Evolutionary conservation across 2,797 vertebrate species (phyloP).

Genomic region (Emys orbicularis): DNA sequence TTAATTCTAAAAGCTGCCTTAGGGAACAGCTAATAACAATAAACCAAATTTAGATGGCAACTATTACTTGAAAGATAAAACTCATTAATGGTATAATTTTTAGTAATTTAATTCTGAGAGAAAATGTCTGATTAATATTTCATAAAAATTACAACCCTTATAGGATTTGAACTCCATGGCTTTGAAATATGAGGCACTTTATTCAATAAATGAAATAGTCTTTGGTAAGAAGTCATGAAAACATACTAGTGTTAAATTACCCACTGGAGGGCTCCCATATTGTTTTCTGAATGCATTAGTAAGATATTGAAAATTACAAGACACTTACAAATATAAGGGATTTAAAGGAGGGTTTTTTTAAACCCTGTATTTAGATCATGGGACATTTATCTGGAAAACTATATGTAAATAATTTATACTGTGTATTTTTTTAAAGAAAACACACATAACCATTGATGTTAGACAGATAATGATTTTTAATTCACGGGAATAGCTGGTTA

Average conservation of each 20-base stretch:
- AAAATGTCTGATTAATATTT: conserved; percentile 21
- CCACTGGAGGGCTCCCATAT: neutral
- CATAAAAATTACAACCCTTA: neutral
- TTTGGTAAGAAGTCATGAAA: neutral
- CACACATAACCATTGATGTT: neutral
- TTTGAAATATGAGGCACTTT: neutral
- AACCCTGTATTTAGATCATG: neutral
- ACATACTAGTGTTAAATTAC: neutral
- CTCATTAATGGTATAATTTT: neutral
- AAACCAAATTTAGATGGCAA: neutral
- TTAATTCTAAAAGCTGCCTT: neutral
- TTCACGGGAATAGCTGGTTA: neutral
- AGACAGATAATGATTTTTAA: neutral
- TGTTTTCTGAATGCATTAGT: neutral
- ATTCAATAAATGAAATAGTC: conserved; percentile 9
- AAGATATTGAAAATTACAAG: neutral
- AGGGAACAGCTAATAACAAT: neutral
- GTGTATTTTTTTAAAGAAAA: neutral
- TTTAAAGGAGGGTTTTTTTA: neutral
- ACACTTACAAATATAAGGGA: neutral
- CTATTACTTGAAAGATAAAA: conserved; percentile 11
- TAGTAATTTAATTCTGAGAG: neutral
- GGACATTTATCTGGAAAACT: neutral
- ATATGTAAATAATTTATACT: neutral
- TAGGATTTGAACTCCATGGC: neutral